Evolutionary conservation across 2,797 vertebrate genomes (phyloP), one percentile per base, ranked within the genome.

Genomic region (Heliangelus exortis): DNA sequence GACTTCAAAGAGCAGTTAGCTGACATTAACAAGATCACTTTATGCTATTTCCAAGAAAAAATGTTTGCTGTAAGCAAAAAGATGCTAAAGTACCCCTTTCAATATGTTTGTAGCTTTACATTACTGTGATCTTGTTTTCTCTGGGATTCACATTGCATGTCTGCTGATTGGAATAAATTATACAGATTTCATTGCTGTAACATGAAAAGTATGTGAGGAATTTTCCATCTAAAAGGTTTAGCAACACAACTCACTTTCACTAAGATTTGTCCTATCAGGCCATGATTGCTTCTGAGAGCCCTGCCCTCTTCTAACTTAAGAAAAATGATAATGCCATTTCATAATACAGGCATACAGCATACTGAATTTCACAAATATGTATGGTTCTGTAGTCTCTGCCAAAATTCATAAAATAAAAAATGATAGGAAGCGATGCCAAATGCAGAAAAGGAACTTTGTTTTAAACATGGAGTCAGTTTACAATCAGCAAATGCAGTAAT

Each of bases 181-280:
- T 51, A 83, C 29, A 93, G 47, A 88, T 93, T 92, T 93, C 48
- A 53, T 21, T 78, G 53, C 20, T 73, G 31, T 54, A 90, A 96
- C 1, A 0, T 80, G 80, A 76, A 91, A 96, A 93, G 50, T 54
- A 94, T 91, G 91, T 88, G 23, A 91, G 54, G 92, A 92, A 96
- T 95, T 94, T 92, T 96, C 89, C 39, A 74, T 79, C 45, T 82
- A 43, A 79, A 90, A 91, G 54, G 47, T 93, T 94, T 68, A 93
- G 83, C 67, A 94, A 84, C 63, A 55, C 28, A 73, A 84, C 3
- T 5, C 63, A 78, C 50, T 92, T 90, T 83, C 65, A 61, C 57
- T 84, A 67, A 91, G 74, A 89, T 95, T 41, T 89, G 50, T 83
- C 55, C 67, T 93, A 71, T 89, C 74, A 94, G 51, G 63, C 71